phyloP scores from a whole-genome alignment of 30 jellyfish, hydroid and myxozoan genomes.

The Sanderia malayensis region DNA sequence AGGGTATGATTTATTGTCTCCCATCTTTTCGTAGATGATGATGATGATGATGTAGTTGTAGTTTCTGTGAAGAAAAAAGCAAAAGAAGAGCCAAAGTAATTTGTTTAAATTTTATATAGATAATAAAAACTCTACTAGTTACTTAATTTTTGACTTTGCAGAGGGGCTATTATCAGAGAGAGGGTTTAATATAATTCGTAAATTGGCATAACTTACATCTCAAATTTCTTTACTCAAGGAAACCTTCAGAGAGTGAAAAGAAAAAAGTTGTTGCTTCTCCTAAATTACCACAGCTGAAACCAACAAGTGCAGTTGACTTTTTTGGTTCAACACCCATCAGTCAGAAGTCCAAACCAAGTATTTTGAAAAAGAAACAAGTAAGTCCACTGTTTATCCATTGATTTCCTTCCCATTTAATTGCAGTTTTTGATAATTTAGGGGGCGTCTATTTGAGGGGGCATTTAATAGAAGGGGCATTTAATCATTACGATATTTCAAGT shows the following conservation, averaged over 20 bases:
- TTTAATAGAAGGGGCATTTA: not conserved
- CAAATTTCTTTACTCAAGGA: too few species aligned
- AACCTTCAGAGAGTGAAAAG: not conserved
- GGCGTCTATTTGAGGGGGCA: too few species aligned
- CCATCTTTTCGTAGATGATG: not conserved
- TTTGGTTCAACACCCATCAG: conserved; percentile 50
- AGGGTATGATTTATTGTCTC: not conserved
- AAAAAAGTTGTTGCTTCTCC: not conserved
- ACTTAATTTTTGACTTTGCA: not conserved
- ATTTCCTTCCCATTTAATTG: not conserved
- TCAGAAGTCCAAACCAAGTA: conserved; percentile 19
- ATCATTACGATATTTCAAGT: not conserved
- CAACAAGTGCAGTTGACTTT: conserved; percentile 49
- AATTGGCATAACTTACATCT: too few species aligned
- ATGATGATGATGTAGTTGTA: conserved; percentile 24
- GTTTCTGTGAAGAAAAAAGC: conserved; percentile 5
- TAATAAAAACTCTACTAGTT: not conserved
- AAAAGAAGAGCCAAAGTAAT: not conserved
- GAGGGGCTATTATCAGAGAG: not conserved
- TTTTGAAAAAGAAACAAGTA: conserved; percentile 6
- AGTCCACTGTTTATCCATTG: too few species aligned
- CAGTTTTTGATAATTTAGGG: not conserved
- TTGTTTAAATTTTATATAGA: not conserved
- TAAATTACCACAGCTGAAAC: conserved; percentile 7
- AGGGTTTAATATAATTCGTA: not conserved